Conservation (phyloP, 37 sponge, comb jelly and placozoan genomes). For the Amphimedon queenslandica region DNA sequence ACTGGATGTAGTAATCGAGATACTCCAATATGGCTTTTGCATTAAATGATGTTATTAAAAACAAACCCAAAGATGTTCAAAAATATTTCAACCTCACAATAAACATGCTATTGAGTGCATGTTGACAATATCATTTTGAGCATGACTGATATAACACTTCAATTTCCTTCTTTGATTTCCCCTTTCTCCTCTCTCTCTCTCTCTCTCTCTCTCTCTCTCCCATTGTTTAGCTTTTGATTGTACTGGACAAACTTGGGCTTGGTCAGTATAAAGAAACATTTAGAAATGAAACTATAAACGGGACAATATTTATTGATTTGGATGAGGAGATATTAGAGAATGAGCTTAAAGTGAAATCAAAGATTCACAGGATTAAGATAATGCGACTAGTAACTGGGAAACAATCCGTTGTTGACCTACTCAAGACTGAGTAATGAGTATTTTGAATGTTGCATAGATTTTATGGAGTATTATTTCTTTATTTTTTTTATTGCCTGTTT, state of each 20-base stretch:
- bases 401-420: too few species aligned
- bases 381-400: constrained; percentile 23
- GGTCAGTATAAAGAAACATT: constrained; percentile 32
- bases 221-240: constrained; percentile 19
- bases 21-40: too few species aligned
- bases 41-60: too few species aligned
- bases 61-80: too few species aligned
- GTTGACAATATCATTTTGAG: not conserved
- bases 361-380: constrained; percentile 34
- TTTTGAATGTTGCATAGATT: too few species aligned
- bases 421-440: too few species aligned
- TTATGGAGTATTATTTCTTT: too few species aligned
- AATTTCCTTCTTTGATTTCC: not conserved
- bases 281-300: constrained; percentile 33
- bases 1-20: too few species aligned
- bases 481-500: too few species aligned
- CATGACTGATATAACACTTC: not conserved
- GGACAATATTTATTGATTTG: constrained; percentile 37
- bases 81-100: too few species aligned
- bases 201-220: not conserved
- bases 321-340: constrained; percentile 19
- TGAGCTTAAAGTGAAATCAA: constrained; percentile 37
- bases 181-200: not conserved
- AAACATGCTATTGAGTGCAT: constrained; percentile 2
- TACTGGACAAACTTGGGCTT: constrained; percentile 34